Evolutionary conservation across 2,113 vertebrate genomes (phyloP), one percentile per base, ranked within the genome.

Genomic region (Calyptommatus sinebrachiatus): DNA sequence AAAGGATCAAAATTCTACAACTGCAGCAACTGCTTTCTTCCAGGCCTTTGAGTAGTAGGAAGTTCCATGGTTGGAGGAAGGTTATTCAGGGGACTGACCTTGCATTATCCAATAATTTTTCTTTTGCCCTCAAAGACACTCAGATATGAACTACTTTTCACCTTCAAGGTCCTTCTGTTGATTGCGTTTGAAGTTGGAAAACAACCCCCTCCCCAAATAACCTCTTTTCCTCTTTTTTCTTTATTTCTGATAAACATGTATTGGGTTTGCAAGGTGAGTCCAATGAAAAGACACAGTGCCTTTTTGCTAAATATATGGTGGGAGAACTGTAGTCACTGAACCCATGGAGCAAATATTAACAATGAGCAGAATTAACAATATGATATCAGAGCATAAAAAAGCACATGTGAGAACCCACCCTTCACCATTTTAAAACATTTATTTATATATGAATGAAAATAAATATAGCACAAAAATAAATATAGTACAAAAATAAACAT

Each of bases 1-100:
- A 86, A 80, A 26, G 76, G 69, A 84, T 35, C 71, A 89, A 86
- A 88, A 66, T 84, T 78, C 84, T 82, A 9, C 84, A 67, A 68
- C 9, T 41, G 8, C 53, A 67, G 63, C 14, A 67, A 50, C 18
- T 20, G 10, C 28, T 60, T 68, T 48, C 26, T 31, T 14, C 11
- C 45, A 48, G n/a, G 4, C 8, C 57, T 57, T 69, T 57, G 61
- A 80, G 62, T 26, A 73, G 24, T 29, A 67, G 50, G 48, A 26
- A 6, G 63, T 74, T 74, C 9, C 48, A 60, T 4, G 35, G 72
- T 45, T 53, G 57, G 20, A 60, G 79, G 18, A 41, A 80, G 63
- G 63, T 68, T 80, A 80, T 68, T 57, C 31, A 28, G 26, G 21
- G 48, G 61, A 26, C 7, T 81, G 63, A 81, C 53, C 63, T 60